Conservation (phyloP, 92 coral and sea anemone genomes). For the Bergia puertoricense region DNA sequence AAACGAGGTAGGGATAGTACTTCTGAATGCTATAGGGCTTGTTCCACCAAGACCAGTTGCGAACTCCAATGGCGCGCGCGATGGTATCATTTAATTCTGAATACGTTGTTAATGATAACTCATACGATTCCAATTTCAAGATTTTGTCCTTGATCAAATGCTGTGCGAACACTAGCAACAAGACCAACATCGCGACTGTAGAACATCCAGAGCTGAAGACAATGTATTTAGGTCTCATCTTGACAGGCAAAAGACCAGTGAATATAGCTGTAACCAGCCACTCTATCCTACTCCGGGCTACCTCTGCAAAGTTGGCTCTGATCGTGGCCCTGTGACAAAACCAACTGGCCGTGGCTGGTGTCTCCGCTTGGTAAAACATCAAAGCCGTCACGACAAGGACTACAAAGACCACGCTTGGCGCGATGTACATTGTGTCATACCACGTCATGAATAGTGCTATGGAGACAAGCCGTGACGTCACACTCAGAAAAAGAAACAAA, state of each 20-base stretch:
- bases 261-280: slow-evolving; percentile 2
- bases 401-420: neutral
- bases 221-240: neutral
- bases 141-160: neutral
- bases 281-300: neutral
- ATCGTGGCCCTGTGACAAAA: neutral
- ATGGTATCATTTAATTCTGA: neutral
- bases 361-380: neutral
- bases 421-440: neutral
- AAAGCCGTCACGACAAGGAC: slow-evolving; percentile 4
- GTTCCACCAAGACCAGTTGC: slow-evolving; percentile 7
- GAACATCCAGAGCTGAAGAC: neutral
- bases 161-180: neutral
- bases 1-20: neutral
- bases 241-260: slow-evolving; percentile 5
- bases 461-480: slow-evolving; percentile 8
- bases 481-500: neutral
- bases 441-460: slow-evolving; percentile 15
- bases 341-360: neutral
- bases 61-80: neutral
- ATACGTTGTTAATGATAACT: neutral
- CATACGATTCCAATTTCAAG: neutral
- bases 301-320: slow-evolving; percentile 2
- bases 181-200: neutral
- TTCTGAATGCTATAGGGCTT: neutral